Conservation (phyloP, 2,888 invertebrate species). For the Perdita meconis region DNA sequence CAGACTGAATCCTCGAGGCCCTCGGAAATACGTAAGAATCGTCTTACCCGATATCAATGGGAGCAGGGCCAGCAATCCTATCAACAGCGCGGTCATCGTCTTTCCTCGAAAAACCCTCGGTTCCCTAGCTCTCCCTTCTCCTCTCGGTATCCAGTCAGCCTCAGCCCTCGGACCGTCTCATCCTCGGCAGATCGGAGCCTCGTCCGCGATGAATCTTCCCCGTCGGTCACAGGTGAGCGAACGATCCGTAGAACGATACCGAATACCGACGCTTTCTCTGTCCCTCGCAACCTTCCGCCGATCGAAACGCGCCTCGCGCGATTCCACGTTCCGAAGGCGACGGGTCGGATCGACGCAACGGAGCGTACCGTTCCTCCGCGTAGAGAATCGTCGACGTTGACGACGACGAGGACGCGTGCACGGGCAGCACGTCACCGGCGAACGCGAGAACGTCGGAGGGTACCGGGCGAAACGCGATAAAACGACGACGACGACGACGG, state of each 20-base stretch:
- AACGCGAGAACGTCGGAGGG: conserved; percentile 19
- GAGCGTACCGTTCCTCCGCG: too few relatives aligned
- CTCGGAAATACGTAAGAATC: conserved; percentile 5
- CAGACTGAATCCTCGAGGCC: too few relatives aligned
- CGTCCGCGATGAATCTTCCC: conserved; percentile 10
- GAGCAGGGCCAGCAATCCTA: conserved; percentile 58
- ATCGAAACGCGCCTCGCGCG: too few relatives aligned
- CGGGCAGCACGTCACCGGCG: conserved; percentile 23
- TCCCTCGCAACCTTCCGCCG: too few relatives aligned
- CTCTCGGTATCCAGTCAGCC: conserved; percentile 13
- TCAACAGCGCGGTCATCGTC: conserved; percentile 52
- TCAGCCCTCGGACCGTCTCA: conserved; percentile 31
- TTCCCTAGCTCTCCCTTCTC: conserved; percentile 15
- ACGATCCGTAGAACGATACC: not conserved
- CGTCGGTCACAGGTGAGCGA: not conserved
- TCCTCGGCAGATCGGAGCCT: conserved; percentile 25
- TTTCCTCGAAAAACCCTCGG: conserved; percentile 23
- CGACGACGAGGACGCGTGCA: conserved; percentile 8
- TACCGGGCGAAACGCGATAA: not conserved
- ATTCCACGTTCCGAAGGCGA: too few relatives aligned
- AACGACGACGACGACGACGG: not conserved
- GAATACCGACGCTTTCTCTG: not conserved
- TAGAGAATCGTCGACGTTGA: not conserved
- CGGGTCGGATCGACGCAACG: too few relatives aligned
- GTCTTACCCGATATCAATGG: conserved; percentile 54